These are phyloP conservation scores for Chaetodon trifascialis DNA, from an alignment of 2,113 vertebrate species.

Conservation along the genomic window DNA sequence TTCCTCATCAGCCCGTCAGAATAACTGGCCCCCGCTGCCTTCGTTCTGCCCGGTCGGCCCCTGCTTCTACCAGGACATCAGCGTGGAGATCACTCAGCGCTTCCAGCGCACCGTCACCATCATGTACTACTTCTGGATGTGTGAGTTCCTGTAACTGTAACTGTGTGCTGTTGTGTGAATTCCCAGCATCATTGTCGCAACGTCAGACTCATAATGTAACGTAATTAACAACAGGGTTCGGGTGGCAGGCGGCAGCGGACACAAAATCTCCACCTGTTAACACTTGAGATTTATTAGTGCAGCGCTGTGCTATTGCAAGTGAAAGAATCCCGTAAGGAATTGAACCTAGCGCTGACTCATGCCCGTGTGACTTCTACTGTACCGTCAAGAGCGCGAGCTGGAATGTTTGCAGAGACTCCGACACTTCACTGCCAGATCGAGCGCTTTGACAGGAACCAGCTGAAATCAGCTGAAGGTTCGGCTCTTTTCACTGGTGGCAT, in stretches of 20 bases:
- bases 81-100: conserved; percentile 91
- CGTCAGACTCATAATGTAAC: neutral
- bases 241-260: neutral
- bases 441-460: neutral
- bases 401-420: conserved; percentile 49
- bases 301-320: neutral
- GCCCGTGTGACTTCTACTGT: neutral
- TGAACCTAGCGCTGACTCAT: conserved; percentile 1
- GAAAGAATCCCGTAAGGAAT: neutral
- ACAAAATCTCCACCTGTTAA: neutral
- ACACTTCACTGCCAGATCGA: conserved; percentile 31
- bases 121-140: conserved; percentile 99
- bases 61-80: conserved; percentile 97
- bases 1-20: conserved; percentile 84
- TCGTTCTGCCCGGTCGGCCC: conserved; percentile 94
- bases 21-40: conserved; percentile 97
- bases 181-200: neutral
- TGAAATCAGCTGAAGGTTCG: neutral
- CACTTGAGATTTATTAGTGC: neutral
- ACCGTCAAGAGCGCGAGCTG: neutral
- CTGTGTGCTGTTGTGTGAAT: neutral
- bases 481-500: neutral
- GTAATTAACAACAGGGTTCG: neutral
- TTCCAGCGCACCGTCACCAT: conserved; percentile 93
- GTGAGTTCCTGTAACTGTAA: conserved; percentile 82